Base-by-base conservation (phyloP, 1,140 invertebrate genomes). In the Leptinotarsa defecta region DNA sequence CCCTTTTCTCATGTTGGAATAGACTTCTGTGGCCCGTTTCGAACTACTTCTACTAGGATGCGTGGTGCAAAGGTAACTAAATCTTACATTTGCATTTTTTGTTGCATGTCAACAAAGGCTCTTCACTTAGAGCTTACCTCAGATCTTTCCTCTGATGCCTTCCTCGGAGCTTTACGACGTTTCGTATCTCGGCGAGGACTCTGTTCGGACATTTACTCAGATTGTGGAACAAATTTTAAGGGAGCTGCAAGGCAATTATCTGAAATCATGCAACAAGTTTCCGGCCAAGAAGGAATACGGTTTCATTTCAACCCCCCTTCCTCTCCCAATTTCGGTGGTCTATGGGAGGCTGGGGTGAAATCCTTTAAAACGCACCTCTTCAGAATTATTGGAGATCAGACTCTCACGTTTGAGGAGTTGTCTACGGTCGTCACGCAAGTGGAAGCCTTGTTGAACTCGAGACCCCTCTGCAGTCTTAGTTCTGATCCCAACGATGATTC, bases 171-270 rank as follows among this genome's bases (percentile, higher is more conserved):
- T 13, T 79, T 87, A 13, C 61, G 78, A 20, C 76, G 85, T 19
- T 88, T 88, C 70, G 79, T 82, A 5, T 65, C 79, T 17, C 48
- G 85, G 34, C 49, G 86, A 62, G 73, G 80, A 48, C 49, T 77
- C 43, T 78, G 82, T 3, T 57, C 48, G 11, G 52, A 82, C 62
- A 77, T 86, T 13, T 82, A 81, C 63, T 83, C 78, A 19, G 87
- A 87, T 68, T 83, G 82, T 74, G 84, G 84, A 19, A 86, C 83
- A 2, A 86, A 86, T 74, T 87, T 88, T 76, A 64, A 79, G 6
- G 85, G 84, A 76, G 83, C 74, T 57, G 71, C 8, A 64, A 48
- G 52, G 4, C n/a, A 75, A 24, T 22, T 75, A 48, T 15, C 13
- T 24, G 24, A 67, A 65, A 13, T 17, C 4, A 48, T 75, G 61